Conservation (phyloP, 1,140 invertebrate species). For the Orchestia grillus region DNA sequence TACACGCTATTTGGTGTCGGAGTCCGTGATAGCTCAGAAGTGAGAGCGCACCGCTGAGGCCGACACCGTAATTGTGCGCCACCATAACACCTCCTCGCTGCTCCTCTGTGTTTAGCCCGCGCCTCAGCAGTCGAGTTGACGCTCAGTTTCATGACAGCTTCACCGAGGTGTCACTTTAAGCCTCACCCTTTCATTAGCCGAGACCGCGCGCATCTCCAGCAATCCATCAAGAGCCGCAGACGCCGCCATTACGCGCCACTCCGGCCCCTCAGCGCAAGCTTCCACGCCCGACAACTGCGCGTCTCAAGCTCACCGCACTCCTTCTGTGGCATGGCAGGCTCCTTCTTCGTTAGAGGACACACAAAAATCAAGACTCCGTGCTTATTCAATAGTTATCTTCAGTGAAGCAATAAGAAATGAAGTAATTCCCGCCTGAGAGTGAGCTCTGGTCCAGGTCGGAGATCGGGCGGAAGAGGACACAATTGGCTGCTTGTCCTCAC, state of each 20-base stretch:
- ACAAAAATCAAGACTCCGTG: background rate
- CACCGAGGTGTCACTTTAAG: constrained; percentile 37
- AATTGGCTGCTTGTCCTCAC: constrained; percentile 1
- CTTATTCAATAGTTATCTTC: background rate
- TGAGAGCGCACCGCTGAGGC: background rate
- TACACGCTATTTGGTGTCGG: background rate
- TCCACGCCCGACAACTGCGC: background rate
- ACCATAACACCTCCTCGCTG: background rate
- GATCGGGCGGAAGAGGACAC: background rate
- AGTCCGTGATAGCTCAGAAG: background rate
- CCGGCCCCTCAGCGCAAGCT: too few species aligned
- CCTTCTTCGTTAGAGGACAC: background rate
- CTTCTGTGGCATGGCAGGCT: background rate
- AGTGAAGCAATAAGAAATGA: background rate
- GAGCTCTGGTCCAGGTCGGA: background rate
- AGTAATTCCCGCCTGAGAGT: background rate
- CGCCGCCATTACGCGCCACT: background rate
- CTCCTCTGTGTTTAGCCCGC: background rate
- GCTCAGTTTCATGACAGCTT: constrained; percentile 8
- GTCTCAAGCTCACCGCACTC: background rate
- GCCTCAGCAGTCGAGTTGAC: constrained; percentile 11
- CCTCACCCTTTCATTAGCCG: constrained; percentile 18
- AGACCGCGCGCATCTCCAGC: constrained; percentile 20
- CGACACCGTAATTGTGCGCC: background rate
- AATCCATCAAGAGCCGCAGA: background rate